Evolutionary conservation across 2,888 invertebrate genomes (phyloP), one percentile per base, ranked within the genome.

Genomic region (Lithodes maja): DNA sequence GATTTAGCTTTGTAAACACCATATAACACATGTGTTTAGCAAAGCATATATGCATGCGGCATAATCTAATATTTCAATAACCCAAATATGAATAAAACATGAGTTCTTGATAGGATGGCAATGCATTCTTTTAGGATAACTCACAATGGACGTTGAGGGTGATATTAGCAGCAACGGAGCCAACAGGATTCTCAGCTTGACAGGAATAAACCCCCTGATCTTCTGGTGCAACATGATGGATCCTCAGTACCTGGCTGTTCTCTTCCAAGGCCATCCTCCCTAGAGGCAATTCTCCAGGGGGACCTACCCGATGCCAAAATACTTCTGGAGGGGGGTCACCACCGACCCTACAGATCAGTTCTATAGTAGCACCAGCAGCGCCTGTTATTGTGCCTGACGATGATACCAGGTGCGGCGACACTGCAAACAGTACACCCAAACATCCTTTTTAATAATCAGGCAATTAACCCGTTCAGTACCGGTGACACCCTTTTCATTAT

Each of bases 131-230:
- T 33, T 33, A 33, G 33, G 17, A 3, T 0, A 83, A 91, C 97
- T 96, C 95, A 99, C 98, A 98, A 93, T 98, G 96, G 78, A 99
- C 97, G 90, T 96, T 97, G 78, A 99, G 95, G 77, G 96, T 96
- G 53, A 98, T 98, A 93, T 96, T 96, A 7, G 97, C 97, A 83
- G 96, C 95, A 92, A 97, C 96, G 80, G 96, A 96, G 1, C 98
- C 98, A 86, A 98, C 98, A 92, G 96, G 95, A 93, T 98, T 98
- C 93, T 97, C 97, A 49, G 98, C 98, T 93, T 97, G 96, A 94
- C 98, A 98, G 91, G 97, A 96, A 93, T 98, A 98, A 89, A 96
- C 95, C 69, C 98, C 98, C 93, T 97, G 97, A 94, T 98, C 98
- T 82, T 95, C 95, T 9, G 97, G 95, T 92, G 96, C 96, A 75